Base-by-base conservation (phyloP, 2,888 invertebrate genomes). In the Camponotus fellah region DNA sequence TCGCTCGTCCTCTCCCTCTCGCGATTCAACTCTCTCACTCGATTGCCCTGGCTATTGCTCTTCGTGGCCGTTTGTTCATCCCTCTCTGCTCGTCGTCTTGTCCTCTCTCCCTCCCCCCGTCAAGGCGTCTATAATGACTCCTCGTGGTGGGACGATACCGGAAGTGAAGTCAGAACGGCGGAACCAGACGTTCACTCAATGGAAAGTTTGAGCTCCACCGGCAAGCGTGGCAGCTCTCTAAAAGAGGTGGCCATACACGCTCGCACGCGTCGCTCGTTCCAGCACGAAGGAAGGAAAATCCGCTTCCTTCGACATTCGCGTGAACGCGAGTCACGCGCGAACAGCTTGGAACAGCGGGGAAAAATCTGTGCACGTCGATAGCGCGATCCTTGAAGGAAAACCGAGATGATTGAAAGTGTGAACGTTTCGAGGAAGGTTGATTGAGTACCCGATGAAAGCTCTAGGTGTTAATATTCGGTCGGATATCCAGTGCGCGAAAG, bases 121-220 rank as follows among this genome's bases (percentile, higher is more conserved):
- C 68, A 60, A 80, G 82, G 66, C 60, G 84, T 77, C 76, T 84
- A 83, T 91, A 89, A 88, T 89, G 88, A 91, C 89, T 90, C 86
- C 89, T 91, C 88, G 80, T 84, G 85, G 93, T 92, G 93, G 93
- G 93, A 93, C 92, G 93, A 93, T 93, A 93, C 93, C 93, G 93
- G 93, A 93, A 93, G 91, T 87, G 92, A 91, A 93, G 92, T 90
- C 94, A 94, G 92, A 92, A 93, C 91, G 91, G 94, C 94, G 94
- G 94, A 94, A 94, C 94, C 93, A 93, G 92, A 93, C 94, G 93
- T 92, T 94, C 94, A 93, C 93, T 94, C 94, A 94, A 94, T 94
- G 94, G 94, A 94, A 94, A 94, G 94, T 94, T 93, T 91, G 92
- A 92, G 92, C 92, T 86, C 91, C 91, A 92, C 92, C 92, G 92